phyloP scores from a whole-genome alignment of 2,113 vertebrate species.

The Coptodon rendalli region DNA sequence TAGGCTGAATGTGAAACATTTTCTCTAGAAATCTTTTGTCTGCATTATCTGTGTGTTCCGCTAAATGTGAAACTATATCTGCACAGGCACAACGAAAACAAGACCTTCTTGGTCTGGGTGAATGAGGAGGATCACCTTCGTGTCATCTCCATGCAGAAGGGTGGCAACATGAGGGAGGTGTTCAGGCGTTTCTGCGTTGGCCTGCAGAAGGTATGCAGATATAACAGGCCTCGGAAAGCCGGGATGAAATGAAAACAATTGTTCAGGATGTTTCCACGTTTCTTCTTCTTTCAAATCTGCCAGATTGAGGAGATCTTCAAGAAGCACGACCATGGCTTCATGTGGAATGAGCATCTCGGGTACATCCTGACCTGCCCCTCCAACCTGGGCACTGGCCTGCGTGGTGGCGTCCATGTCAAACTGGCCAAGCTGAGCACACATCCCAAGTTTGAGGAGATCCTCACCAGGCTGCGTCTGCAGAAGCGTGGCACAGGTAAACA shows the following conservation, averaged over 20 bases:
- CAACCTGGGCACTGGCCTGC: slow-evolving; percentile 90
- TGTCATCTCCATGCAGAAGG: slow-evolving; percentile 92
- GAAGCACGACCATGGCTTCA: slow-evolving; percentile 86
- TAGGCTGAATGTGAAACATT: neutral
- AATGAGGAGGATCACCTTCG: slow-evolving; percentile 94
- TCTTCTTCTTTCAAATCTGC: neutral
- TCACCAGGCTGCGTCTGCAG: slow-evolving; percentile 88
- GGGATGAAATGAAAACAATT: neutral
- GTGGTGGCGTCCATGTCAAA: slow-evolving; percentile 89
- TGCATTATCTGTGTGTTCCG: neutral
- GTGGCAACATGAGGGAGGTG: slow-evolving; percentile 94
- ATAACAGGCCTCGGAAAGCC: neutral
- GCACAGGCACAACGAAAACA: slow-evolving; percentile 86
- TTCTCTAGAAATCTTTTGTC: neutral
- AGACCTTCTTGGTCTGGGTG: slow-evolving; percentile 93
- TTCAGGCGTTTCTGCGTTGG: slow-evolving; percentile 92
- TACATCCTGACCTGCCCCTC: slow-evolving; percentile 92
- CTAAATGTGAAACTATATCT: neutral
- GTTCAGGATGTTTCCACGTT: neutral
- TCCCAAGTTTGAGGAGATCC: slow-evolving; percentile 87
- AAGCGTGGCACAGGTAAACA: slow-evolving; percentile 88
- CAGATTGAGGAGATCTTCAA: slow-evolving; percentile 94
- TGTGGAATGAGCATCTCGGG: slow-evolving; percentile 92
- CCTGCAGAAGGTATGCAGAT: slow-evolving; percentile 77
- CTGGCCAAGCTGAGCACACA: slow-evolving; percentile 87